phyloP scores from a whole-genome alignment of 2,888 invertebrate species.

The Drosophila kambysellisi region DNA sequence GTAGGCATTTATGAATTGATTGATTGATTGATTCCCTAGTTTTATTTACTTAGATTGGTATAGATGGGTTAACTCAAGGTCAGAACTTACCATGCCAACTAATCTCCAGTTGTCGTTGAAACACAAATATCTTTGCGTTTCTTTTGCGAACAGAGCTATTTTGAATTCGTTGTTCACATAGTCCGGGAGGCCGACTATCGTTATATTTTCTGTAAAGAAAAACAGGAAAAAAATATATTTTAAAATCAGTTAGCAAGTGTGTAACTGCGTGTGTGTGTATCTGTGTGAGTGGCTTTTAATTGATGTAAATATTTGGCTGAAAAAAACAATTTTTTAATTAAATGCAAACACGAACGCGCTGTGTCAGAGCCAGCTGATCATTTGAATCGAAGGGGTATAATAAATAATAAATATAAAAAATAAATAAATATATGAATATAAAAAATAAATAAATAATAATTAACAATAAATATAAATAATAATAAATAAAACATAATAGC shows the following conservation, averaged over 20 bases:
- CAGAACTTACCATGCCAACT: slow-evolving; percentile 88
- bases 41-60: slow-evolving; percentile 7
- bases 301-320: slow-evolving; percentile 70
- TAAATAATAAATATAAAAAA: too few relatives aligned
- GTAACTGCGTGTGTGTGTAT: slow-evolving; percentile 5
- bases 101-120: slow-evolving; percentile 90
- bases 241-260: slow-evolving; percentile 17
- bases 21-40: slow-evolving; percentile 8
- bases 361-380: slow-evolving; percentile 38
- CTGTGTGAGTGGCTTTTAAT: slow-evolving; percentile 42
- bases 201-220: slow-evolving; percentile 84
- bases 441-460: too few relatives aligned
- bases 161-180: slow-evolving; percentile 84
- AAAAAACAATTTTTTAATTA: slow-evolving; percentile 69
- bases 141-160: slow-evolving; percentile 87
- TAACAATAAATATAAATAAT: too few relatives aligned
- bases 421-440: too few relatives aligned
- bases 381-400: neutral
- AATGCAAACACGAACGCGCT: slow-evolving; percentile 58
- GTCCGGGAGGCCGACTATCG: slow-evolving; percentile 85
- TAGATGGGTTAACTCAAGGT: neutral
- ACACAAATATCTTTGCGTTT: slow-evolving; percentile 91
- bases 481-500: too few relatives aligned
- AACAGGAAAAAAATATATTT: slow-evolving; percentile 11
- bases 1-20: neutral